Evolutionary conservation across 2,888 invertebrate genomes (phyloP).

Genomic region (Pyrocoelia pectoralis): DNA sequence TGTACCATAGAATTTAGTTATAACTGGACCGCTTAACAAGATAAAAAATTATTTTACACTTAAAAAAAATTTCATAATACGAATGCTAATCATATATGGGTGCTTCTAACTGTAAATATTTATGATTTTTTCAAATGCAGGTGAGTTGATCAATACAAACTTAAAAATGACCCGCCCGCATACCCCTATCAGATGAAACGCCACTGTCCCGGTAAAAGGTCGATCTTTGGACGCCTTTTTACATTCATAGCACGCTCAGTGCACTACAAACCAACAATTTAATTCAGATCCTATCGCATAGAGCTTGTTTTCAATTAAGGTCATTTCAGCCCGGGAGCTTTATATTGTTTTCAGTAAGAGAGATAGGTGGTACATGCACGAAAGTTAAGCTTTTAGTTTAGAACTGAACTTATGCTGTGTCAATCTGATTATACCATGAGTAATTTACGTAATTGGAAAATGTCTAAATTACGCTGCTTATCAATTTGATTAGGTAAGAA

Average conservation of each 20-base stretch:
- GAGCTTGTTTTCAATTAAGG: conserved; percentile 56
- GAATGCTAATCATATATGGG: background rate
- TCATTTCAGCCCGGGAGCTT: conserved; percentile 40
- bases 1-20: background rate
- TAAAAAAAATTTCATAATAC: background rate
- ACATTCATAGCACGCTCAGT: conserved; percentile 46
- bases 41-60: background rate
- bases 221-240: conserved; percentile 43
- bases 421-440: background rate
- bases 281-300: conserved; percentile 49
- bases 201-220: conserved; percentile 46
- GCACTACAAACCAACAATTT: conserved; percentile 46
- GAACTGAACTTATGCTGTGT: background rate
- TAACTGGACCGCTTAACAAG: background rate
- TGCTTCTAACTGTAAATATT: conserved; percentile 8
- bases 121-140: conserved; percentile 38
- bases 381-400: conserved; percentile 22
- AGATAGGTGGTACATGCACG: conserved; percentile 12
- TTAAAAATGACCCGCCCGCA: conserved; percentile 44
- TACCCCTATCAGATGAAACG: conserved; percentile 45
- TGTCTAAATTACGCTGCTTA: background rate
- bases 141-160: conserved; percentile 42
- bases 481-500: background rate
- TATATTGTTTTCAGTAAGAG: conserved; percentile 32
- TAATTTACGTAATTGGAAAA: background rate